Conservation (phyloP, 2,113 vertebrate genomes). For the Cyrtonyx montezumae region DNA sequence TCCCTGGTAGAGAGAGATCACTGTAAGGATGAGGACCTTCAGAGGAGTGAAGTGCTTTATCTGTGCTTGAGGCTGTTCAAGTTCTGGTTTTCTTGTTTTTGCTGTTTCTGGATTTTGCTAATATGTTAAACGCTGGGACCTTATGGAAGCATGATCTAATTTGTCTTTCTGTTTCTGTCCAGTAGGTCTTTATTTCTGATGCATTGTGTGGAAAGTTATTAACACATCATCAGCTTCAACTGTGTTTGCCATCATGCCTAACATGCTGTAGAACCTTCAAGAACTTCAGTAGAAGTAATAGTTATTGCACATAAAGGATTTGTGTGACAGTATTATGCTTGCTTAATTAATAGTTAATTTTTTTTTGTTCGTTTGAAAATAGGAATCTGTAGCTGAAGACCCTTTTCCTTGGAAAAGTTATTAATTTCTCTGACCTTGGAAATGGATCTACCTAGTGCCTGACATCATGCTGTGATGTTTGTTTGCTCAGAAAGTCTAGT, state of each 20-base stretch:
- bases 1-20: not conserved
- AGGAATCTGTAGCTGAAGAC: not conserved
- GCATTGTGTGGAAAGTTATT: not conserved
- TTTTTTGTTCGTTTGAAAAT: not conserved
- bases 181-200: not conserved
- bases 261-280: not conserved
- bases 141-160: not conserved
- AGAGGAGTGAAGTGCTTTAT: not conserved
- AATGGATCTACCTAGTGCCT: not conserved
- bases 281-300: not conserved
- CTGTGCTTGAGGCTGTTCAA: not conserved
- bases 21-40: not conserved
- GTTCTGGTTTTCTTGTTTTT: not conserved
- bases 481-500: not conserved
- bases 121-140: not conserved
- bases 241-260: not conserved
- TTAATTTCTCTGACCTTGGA: not conserved
- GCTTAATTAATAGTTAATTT: not conserved
- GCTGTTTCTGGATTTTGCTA: not conserved
- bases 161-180: fast-evolving
- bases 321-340: not conserved
- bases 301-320: not conserved
- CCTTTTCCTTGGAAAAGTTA: not conserved
- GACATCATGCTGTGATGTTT: not conserved
- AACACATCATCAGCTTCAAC: not conserved